Percentiles rank a stretch among this genome's conserved stretches.
phyloP scores from a whole-genome alignment of 2,888 invertebrate species.

The Plagodis dolabraria region DNA sequence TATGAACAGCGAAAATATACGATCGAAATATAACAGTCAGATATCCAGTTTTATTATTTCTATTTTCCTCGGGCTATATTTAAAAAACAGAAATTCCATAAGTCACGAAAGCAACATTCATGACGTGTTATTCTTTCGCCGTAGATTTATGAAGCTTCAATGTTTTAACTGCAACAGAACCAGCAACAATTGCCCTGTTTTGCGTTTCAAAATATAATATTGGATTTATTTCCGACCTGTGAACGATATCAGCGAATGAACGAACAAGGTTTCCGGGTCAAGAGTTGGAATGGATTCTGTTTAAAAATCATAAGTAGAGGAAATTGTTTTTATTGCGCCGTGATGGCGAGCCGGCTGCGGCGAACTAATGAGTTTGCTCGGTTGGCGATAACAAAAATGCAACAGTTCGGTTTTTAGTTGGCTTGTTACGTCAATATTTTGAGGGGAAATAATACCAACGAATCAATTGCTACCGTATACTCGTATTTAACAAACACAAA shows the following conservation, averaged over 20 bases:
- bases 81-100: constrained; percentile 29
- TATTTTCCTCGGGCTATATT: constrained; percentile 9
- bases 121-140: constrained; percentile 34
- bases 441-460: background rate
- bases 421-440: constrained; percentile 1
- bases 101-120: constrained; percentile 29
- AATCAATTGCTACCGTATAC: too few relatives aligned
- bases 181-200: constrained; percentile 43
- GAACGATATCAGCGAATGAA: constrained; percentile 41
- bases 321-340: constrained; percentile 35
- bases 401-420: constrained; percentile 11
- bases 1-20: too few relatives aligned
- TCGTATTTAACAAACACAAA: too few relatives aligned
- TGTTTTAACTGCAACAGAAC: constrained; percentile 35
- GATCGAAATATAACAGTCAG: too few relatives aligned
- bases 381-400: constrained; percentile 11
- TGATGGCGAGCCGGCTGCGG: constrained; percentile 28
- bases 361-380: constrained; percentile 22
- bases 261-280: constrained; percentile 65
- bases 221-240: constrained; percentile 53
- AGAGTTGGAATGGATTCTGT: constrained; percentile 44
- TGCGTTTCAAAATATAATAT: constrained; percentile 50
- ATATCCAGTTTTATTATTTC: too few relatives aligned
- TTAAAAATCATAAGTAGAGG: constrained; percentile 43
- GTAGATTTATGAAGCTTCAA: constrained; percentile 33